Evolutionary conservation across 2,113 vertebrate genomes (phyloP), one percentile per base, ranked within the genome.

Genomic region (Nyctereutes procyonoides): DNA sequence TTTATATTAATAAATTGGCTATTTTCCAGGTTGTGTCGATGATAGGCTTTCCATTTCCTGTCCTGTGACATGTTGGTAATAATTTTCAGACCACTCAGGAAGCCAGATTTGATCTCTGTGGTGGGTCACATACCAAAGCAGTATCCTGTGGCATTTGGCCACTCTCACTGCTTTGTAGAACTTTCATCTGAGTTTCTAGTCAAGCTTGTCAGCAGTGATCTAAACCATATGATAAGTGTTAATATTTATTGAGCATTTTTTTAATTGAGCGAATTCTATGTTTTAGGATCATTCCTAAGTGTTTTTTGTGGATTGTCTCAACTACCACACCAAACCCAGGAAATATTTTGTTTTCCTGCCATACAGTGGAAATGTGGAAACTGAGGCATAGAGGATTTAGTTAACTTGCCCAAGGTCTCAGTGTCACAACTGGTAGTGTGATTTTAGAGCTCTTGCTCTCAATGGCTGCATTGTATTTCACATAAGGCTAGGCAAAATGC

Each of bases 61-160:
- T 96, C 8, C 26, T 95, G 73, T 96, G 90, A 96, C 73, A 69
- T 95, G 92, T 95, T 95, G 95, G 74, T 79, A 77, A 91, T 96
- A 86, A 93, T 95, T 96, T 96, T 96, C 62, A 95, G 77, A 93
- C 63, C 3, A 0, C 95, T 96, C 90, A 62, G 92, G 97, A 97
- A 96, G 90, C 38, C 92, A 96, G 94, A 92, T 97, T 96, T 97
- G 92, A 96, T 96, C 95, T 96, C 95, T 96, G 83, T 84, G 92
- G 90, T 96, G 28, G 83, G 90, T 94, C 71, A 43, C 69, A 84
- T 96, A 93, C 86, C 86, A 95, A 95, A 97, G 87, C 87, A 76
- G n/a, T 76, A 56, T 96, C 80, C 83, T 96, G 80, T 88, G 92
- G 74, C 53, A 19, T 90, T 96, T 98, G 84, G 94, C 94, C 88